phyloP scores from a whole-genome alignment of 2,888 invertebrate species.

The Acanthococcus lagerstroemiae region DNA sequence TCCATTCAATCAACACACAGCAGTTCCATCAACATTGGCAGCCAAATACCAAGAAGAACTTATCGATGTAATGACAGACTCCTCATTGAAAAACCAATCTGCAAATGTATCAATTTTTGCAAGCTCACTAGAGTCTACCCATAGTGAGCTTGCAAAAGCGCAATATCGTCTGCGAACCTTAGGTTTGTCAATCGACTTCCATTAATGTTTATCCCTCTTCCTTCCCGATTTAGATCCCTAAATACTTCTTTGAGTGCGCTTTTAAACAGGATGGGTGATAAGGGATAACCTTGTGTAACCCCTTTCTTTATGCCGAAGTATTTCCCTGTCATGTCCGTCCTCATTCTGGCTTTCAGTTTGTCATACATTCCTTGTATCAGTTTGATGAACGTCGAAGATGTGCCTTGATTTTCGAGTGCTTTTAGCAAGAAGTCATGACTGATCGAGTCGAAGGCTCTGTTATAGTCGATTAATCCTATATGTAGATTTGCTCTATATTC shows the following conservation, averaged over 20 bases:
- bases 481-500: neutral
- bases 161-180: too few species aligned
- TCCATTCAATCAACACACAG: too few species aligned
- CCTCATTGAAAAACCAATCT: too few species aligned
- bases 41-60: too few species aligned
- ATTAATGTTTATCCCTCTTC: too few species aligned
- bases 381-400: too few species aligned
- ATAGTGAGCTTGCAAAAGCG: too few species aligned
- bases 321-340: neutral
- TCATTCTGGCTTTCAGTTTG: neutral
- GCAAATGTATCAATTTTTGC: too few species aligned
- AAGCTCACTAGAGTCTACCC: too few species aligned
- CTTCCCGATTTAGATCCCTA: slow-evolving; percentile 3
- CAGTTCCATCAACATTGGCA: too few species aligned
- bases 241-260: slow-evolving; percentile 5
- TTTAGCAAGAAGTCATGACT: neutral
- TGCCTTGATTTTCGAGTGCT: neutral
- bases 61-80: too few species aligned
- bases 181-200: slow-evolving; percentile 1
- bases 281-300: slow-evolving; percentile 1
- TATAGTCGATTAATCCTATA: neutral
- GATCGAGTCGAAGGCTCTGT: neutral
- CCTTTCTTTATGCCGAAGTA: neutral
- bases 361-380: too few species aligned
- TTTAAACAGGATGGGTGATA: slow-evolving; percentile 5